These are phyloP conservation scores for Stomatorhinus walkeri DNA, from an alignment of 2,797 vertebrate genomes.

Conservation along the genomic window DNA sequence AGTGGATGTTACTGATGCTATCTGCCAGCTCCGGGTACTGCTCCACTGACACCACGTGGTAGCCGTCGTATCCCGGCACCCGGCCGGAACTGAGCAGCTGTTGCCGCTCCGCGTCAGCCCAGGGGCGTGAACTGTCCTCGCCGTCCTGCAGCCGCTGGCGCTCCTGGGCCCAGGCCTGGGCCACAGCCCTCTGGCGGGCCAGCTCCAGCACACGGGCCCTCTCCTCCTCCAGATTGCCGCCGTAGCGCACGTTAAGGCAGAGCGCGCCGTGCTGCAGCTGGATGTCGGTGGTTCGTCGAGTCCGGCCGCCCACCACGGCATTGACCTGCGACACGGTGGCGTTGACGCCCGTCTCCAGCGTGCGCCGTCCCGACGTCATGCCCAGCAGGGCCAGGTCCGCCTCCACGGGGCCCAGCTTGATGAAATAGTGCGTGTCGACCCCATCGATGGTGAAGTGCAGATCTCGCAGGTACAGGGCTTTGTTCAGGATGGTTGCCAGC, in stretches of 20 bases:
- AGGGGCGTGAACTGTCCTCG: slow-evolving; percentile 85
- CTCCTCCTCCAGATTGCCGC: slow-evolving; percentile 86
- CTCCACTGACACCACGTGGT: slow-evolving; percentile 89
- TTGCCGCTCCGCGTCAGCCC: slow-evolving; percentile 94
- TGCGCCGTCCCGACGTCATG: slow-evolving; percentile 84
- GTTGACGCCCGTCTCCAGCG: slow-evolving; percentile 89
- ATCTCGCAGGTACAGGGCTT: slow-evolving; percentile 82
- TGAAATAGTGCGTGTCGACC: slow-evolving; percentile 87
- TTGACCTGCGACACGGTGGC: slow-evolving; percentile 96
- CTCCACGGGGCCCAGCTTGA: slow-evolving; percentile 83
- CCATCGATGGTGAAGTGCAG: slow-evolving; percentile 84
- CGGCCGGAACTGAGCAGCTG: slow-evolving; percentile 83
- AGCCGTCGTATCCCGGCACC: slow-evolving; percentile 92
- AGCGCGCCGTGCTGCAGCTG: slow-evolving; percentile 76
- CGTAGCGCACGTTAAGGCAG: slow-evolving; percentile 86
- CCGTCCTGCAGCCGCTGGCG: slow-evolving; percentile 90
- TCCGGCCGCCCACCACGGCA: slow-evolving; percentile 80
- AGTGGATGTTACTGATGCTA: slow-evolving; percentile 94
- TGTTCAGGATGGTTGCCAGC: slow-evolving; percentile 83
- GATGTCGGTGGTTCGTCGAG: slow-evolving; percentile 94
- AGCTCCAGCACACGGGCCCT: slow-evolving; percentile 82
- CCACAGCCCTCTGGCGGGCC: slow-evolving; percentile 79
- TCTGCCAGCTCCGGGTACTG: slow-evolving; percentile 97
- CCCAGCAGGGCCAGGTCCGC: slow-evolving; percentile 83
- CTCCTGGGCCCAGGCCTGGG: slow-evolving; percentile 81